Base-by-base conservation (phyloP, 2,797 vertebrate species). In the Orientallactaga sibirica region DNA sequence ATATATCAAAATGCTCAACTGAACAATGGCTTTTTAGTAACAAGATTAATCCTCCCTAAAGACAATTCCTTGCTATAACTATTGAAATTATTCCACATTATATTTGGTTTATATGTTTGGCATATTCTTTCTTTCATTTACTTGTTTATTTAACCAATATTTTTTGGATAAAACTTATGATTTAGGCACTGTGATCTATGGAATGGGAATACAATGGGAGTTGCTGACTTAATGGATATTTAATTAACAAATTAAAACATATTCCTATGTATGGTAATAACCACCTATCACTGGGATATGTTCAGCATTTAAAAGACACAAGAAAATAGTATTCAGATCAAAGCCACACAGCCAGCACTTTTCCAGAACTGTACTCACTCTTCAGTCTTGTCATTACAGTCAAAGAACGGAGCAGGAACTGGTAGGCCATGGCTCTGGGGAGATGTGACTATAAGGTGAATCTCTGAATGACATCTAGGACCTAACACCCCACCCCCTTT, bases 231-330 rank as follows among this genome's bases (percentile, higher is more conserved):
- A 29, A 70, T 55, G 11, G 3, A 0, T 91, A 55, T 64, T 58
- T 68, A 80, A 48, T 55, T 41, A n/a, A 89, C 91, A 86, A 93
- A 58, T 84, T 74, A 81, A 91, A 86, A 91, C 8, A 29, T 55
- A 15, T 52, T 78, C 3, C 1, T 75, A 85, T 5, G 7, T 70
- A 64, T 48, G 37, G 7, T 18, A 27, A 64, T 80, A 22, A 0
- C 41, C 76, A 27, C 64, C 64, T 92, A 75, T 78, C 24, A 48
- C 33, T 86, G 37, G 76, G 9, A 25, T 75, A 71, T 80, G 15
- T 79, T 58, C 58, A 84, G 20, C 92, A 37, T 71, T 80, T 84
- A 37, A 74, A 91, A 85, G 37, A 27, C 75, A 81, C 43, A 48
- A 52, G 41, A 52, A 25, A 5, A 67, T 61, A 55, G 29, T 52